Evolutionary conservation across 2,797 vertebrate genomes (phyloP), one percentile per base, ranked within the genome.

Genomic region (Phyllotis vaccarum): DNA sequence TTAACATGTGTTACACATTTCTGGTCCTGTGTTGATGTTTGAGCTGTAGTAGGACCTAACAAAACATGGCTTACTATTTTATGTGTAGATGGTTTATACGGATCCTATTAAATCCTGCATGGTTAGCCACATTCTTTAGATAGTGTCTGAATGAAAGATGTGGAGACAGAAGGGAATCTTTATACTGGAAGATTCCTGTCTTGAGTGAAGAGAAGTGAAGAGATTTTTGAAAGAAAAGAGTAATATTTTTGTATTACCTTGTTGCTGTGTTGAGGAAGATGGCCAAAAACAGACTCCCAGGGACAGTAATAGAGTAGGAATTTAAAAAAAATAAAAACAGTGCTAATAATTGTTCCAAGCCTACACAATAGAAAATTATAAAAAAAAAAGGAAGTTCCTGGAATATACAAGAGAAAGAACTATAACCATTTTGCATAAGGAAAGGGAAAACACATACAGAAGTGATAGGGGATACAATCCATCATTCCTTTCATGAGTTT

Each of bases 361-460:
- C 27, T 76, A 88, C 64, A 72, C 2, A 58, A 27, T 46, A 89
- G 49, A 86, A 46, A 3, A 81, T 49, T 87, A 0, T 75, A 21
- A 58, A 58, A 56, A 75, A 52, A 86, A 5, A 85, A 13, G 17
- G 22, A 70, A 40, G 4, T 40, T 58, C 14, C 89, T 68, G 27
- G 43, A 89, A 90, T 87, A 89, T 90, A 91, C 89, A 90, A 60
- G 24, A 40, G 40, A 86, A 46, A 95, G n/a, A 54, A 12, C 62
- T 95, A 0, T 83, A 54, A 43, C 24, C 6, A 56, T 43, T 29
- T 68, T 83, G 2, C 64, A 8, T 49, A 4, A 90, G 17, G 40
- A 89, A 72, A 81, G 13, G 16, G 19, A 76, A 86, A 78, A 66
- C n/a, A 83, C 10, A 93, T 6, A 79, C 19, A 14, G 37, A 66